phyloP scores from a whole-genome alignment of 2,888 invertebrate genomes.

The Venustoraphidia nigricollis region DNA sequence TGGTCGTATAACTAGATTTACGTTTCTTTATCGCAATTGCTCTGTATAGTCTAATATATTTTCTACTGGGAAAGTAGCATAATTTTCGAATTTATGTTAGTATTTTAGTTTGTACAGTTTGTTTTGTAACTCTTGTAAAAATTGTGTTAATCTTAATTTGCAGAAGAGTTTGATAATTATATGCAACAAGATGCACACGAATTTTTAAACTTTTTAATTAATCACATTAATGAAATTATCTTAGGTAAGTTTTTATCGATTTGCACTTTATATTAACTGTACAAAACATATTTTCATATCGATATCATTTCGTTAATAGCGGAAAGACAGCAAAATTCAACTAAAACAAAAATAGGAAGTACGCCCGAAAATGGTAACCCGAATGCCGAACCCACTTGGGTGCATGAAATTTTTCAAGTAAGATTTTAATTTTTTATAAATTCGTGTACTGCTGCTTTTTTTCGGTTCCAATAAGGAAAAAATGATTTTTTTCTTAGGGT shows the following conservation, averaged over 20 bases:
- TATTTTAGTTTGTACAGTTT: too few species aligned
- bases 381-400: slow-evolving; percentile 87
- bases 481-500: slow-evolving; percentile 34
- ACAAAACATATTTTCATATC: slow-evolving; percentile 1
- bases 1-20: too few species aligned
- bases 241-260: slow-evolving; percentile 48
- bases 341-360: slow-evolving; percentile 37
- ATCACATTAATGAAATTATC: slow-evolving; percentile 96
- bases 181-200: slow-evolving; percentile 99
- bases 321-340: slow-evolving; percentile 58
- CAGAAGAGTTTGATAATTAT: slow-evolving; percentile 98
- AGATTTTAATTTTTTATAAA: not conserved
- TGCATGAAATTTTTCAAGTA: slow-evolving; percentile 95
- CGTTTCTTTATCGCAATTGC: too few species aligned
- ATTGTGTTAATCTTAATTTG: slow-evolving; percentile 20
- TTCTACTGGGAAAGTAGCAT: too few species aligned
- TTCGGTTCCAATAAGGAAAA: not conserved
- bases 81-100: too few species aligned
- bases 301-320: slow-evolving; percentile 30
- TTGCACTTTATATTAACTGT: not conserved
- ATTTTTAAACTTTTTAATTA: slow-evolving; percentile 96
- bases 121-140: too few species aligned
- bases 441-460: too few species aligned
- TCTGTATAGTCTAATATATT: too few species aligned
- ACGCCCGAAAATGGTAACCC: slow-evolving; percentile 38